These are phyloP conservation scores for Cotesia chilonis DNA, from an alignment of 1,140 invertebrate species.

Conservation along the genomic window DNA sequence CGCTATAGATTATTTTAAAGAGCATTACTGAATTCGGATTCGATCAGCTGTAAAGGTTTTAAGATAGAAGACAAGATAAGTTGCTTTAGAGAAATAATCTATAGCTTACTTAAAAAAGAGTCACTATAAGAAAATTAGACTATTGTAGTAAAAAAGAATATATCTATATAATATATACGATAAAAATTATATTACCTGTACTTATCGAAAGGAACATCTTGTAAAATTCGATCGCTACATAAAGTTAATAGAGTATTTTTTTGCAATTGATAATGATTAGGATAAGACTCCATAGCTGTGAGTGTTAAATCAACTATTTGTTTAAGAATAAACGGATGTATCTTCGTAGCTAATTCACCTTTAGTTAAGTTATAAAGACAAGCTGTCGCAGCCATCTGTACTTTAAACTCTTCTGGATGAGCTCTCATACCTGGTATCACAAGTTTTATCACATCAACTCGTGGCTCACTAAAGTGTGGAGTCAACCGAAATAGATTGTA, in stretches of 20 bases:
- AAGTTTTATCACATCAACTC: conserved; percentile 76
- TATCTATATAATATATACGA: neutral
- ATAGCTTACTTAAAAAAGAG: too few relatives aligned
- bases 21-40: too few relatives aligned
- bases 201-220: conserved; percentile 79
- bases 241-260: conserved; percentile 82
- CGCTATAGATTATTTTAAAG: too few relatives aligned
- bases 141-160: conserved; percentile 1
- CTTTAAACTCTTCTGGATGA: conserved; percentile 73
- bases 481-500: conserved; percentile 78
- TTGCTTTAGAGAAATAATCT: too few relatives aligned
- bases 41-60: too few relatives aligned
- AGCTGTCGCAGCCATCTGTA: conserved; percentile 84
- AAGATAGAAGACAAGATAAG: too few relatives aligned
- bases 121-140: too few relatives aligned
- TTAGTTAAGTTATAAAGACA: conserved; percentile 84
- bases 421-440: conserved; percentile 77
- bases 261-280: conserved; percentile 76
- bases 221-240: conserved; percentile 82
- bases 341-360: conserved; percentile 72
- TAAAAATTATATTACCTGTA: conserved; percentile 61
- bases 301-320: conserved; percentile 76
- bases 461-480: conserved; percentile 68
- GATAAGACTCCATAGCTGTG: conserved; percentile 78
- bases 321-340: conserved; percentile 75